Evolutionary conservation across 2,113 vertebrate genomes (phyloP), one percentile per base, ranked within the genome.

Genomic region (Typhlomys cinereus): DNA sequence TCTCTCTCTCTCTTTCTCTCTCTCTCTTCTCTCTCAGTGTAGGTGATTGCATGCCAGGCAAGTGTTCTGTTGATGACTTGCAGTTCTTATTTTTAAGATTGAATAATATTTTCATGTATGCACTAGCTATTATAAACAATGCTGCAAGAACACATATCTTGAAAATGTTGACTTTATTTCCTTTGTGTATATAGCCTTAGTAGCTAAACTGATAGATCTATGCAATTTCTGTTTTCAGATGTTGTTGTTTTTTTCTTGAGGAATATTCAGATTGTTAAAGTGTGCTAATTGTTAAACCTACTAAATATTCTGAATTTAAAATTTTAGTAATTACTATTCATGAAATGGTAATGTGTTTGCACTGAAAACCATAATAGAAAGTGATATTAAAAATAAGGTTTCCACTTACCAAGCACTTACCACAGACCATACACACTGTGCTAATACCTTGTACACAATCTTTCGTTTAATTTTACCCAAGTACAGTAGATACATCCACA

Each of bases 401-500:
- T n/a, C n/a, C n/a, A n/a, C n/a, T 88, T 88, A 70, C 15, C 36
- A 41, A 82, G 41, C 29, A 90, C n/a, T 84, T 85, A 46, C 29
- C n/a, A 90, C 23, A 39, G n/a, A 25, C 34, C 48, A 89, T 64
- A 89, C 39, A 76, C 61, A 81, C 11, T 66, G 27, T 50, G 27
- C 29, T n/a, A n/a, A n/a, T 39, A 54, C 5, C 86, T 71, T 75
- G 79, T 25, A 41, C 12, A 50, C 46, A 66, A 5, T 54, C 27
- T 89, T 90, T 76, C 31, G 46, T 81, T 90, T 81, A 76, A 27
- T 78, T 3, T 13, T 91, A 90, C 50, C 10, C 34, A n/a, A 91
- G 27, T 82, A 14, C 21, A 41, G 74, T 25, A 94, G 57, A 80
- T 59, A 88, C 31, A 64, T 69, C 5, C 39, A 76, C 41, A 59